Base-by-base conservation (phyloP, 2,888 invertebrate species). In the Zygogramma bicolorata region DNA sequence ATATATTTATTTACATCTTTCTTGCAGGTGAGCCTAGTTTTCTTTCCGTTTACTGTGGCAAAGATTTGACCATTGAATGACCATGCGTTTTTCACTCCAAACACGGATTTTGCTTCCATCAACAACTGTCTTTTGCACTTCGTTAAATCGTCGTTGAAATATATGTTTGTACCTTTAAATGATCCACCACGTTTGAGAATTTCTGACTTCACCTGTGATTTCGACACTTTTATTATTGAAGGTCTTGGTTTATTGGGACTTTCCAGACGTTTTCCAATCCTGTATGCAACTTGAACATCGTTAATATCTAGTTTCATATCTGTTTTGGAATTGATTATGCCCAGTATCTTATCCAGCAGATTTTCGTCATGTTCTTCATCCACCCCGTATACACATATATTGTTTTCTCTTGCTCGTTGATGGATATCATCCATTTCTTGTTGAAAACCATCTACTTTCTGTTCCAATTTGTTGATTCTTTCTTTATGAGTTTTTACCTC, bases 81-180 rank as follows among this genome's bases (percentile, higher is more conserved):
- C 57, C 57, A 65, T 20, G 57, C 53, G n/a, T 57, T 65, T 46
- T 65, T 65, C 20, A 38, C 31, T 38, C 53, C 57, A 65, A 53
- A 20, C 4, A 22, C 22, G 20, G 25, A 25, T 65, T 65, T 53
- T 34, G 57, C 65, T 53, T 40, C 53, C 42, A 20, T 65, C 15
- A 65, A 31, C 20, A 65, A 42, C n/a, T 10, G 5, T 57, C 38
- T 65, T 57, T 57, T 53, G 34, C 3, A 31, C 25, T 65, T 53
- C n/a, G 65, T 65, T 42, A 65, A 25, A 38, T 65, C 57, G 34
- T 65, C 53, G 5, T 31, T 38, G 18, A 65, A 25, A 38, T 57
- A 57, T 3, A 65, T 65, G 34, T 57, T 65, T 34, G 53, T 65
- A 8, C 22, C 38, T 34, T 25, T 65, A 22, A 65, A 65, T 53